Base-by-base conservation (phyloP, 2,113 vertebrate genomes). In the Ailuropoda melanoleuca region DNA sequence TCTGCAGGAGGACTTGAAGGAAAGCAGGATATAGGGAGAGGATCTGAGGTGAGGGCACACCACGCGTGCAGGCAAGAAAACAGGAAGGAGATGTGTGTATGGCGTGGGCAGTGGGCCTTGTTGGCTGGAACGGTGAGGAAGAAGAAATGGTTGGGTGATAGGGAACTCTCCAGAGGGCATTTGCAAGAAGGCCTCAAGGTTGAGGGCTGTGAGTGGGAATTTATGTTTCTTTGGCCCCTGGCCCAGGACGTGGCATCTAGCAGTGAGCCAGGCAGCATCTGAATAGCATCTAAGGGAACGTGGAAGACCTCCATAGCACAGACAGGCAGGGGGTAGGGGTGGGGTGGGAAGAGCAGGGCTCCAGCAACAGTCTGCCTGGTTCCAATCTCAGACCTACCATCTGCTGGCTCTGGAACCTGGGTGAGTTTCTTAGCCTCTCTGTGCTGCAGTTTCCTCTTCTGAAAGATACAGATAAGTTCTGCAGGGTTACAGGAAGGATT, bases 81-180 rank as follows among this genome's bases (percentile, higher is more conserved):
- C 1, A 0, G 34, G 9, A 37, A 12, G 66, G 15, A 53, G 7
- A 18, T 4, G 26, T 17, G 53, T 78, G 6, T 24, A 0, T 18
- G 8, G 4, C 24, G 31, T 5, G 21, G 58, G 53, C 34, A 66
- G 24, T n/a, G 10, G 66, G 87, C 55, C 78, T 46, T 23, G 19
- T 21, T 60, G 74, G 43, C 56, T 91, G 37, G 46, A 29, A 31
- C 4, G 12, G 24, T 3, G 23, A 58, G 15, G 53, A 80, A 46
- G 34, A 62, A 55, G 82, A 92, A 55, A 50, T 53, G 24, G 56
- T 7, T 64, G 53, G 31, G 81, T 92, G 34, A 43, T 21, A 1
- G 18, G 48, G 31, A 53, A 34, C 43, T 72, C 53, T 55, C 14
- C 10, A 24, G 43, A 39, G 21, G 11, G 21, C 15, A 3, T 2